phyloP scores from a whole-genome alignment of 2,113 vertebrate species.

The Castor canadensis region DNA sequence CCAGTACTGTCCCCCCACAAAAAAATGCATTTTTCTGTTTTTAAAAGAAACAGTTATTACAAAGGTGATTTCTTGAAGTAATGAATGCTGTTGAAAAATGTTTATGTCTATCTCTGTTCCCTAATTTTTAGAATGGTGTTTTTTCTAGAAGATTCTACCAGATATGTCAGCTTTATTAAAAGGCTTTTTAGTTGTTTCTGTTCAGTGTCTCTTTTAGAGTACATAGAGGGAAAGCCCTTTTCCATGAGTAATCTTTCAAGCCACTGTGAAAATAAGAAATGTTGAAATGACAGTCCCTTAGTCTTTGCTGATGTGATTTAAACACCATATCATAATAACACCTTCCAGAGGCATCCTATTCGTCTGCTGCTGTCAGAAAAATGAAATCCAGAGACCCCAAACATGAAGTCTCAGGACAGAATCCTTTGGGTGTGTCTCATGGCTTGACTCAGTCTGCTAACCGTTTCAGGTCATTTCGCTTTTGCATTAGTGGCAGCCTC shows the following conservation, averaged over 20 bases:
- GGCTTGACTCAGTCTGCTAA: not conserved
- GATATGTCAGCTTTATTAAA: conserved; percentile 24
- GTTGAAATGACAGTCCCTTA: not conserved
- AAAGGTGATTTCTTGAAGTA: conserved; percentile 11
- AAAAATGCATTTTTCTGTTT: too few species aligned
- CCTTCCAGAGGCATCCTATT: conserved; percentile 24
- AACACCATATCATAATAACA: conserved; percentile 24
- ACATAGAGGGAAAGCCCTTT: not conserved
- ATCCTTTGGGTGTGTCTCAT: not conserved
- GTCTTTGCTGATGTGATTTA: conserved; percentile 6
- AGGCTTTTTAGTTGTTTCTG: conserved; percentile 47
- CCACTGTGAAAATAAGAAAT: not conserved
- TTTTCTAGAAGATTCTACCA: conserved; percentile 23
- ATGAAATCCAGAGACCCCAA: conserved; percentile 51
- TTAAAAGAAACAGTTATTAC: too few species aligned
- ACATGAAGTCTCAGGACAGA: not conserved
- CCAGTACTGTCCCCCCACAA: too few species aligned
- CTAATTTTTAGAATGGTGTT: conserved; percentile 20
- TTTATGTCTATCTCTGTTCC: not conserved
- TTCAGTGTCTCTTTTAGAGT: conserved; percentile 35
- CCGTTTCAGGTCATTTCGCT: not conserved
- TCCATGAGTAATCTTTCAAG: conserved; percentile 33
- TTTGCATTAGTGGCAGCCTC: not conserved
- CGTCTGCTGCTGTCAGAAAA: conserved; percentile 46
- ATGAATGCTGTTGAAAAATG: not conserved